phyloP scores from a whole-genome alignment of 37 sponge, comb jelly and placozoan genomes.

The Ianthella basta region DNA sequence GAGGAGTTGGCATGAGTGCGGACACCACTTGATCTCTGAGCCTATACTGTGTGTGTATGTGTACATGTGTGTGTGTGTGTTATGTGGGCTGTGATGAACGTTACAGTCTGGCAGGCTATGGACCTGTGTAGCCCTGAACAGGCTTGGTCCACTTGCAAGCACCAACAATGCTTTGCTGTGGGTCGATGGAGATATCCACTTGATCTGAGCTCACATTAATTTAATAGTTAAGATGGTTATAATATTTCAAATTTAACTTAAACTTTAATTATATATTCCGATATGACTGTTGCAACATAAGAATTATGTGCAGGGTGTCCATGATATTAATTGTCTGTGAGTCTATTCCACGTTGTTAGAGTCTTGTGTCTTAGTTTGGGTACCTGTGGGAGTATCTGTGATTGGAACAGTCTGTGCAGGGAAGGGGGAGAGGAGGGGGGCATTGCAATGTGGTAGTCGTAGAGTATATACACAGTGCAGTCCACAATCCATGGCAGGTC shows the following conservation, averaged over 20 bases:
- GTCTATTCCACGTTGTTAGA: background rate
- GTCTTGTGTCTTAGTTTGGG: background rate
- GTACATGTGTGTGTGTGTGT: background rate
- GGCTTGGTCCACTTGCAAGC: background rate
- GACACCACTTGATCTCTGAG: conserved; percentile 23
- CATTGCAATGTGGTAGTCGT: too few relatives aligned
- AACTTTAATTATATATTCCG: too few relatives aligned
- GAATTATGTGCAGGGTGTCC: too few relatives aligned
- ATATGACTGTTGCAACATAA: too few relatives aligned
- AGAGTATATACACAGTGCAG: too few relatives aligned
- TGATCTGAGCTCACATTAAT: conserved; percentile 16
- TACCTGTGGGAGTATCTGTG: background rate
- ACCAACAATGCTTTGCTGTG: background rate
- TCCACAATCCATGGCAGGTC: too few relatives aligned
- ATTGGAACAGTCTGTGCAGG: background rate
- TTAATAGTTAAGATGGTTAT: too few relatives aligned
- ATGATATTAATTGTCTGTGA: background rate
- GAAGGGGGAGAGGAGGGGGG: background rate
- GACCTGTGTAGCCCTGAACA: background rate
- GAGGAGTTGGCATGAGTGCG: background rate
- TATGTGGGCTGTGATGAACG: background rate
- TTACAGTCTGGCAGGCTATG: background rate
- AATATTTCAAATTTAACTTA: too few relatives aligned
- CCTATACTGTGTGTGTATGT: background rate
- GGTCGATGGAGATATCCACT: background rate